Base-by-base conservation (phyloP, 2,888 invertebrate genomes). In the Limnephilus auricula region DNA sequence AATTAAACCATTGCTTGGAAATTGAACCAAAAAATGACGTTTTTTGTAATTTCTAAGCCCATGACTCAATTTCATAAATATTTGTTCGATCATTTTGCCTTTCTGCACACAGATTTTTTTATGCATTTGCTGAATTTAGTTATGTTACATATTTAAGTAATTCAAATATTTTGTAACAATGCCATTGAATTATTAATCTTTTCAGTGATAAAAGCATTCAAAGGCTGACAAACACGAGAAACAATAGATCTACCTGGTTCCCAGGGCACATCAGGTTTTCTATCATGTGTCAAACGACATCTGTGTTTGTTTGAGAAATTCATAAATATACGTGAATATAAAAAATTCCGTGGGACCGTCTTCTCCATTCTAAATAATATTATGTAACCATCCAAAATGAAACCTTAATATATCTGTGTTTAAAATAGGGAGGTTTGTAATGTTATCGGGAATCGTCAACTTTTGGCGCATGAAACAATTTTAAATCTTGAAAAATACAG, bases 231-330 rank as follows among this genome's bases (percentile, higher is more conserved):
- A 45, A 89, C 12, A 80, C 18, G 31, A 40, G 79, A 13, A 45
- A 80, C 80, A 89, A 89, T 80, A 15, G 18, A 37, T 30, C 86
- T 86, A 86, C 31, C 86, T 45, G 86, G 50, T 90, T 90, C 84
- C 90, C 78, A 90, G 25, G 37, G 86, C 25, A 86, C 34, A 45
- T 65, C 45, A 50, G 86, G 65, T 65, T 50, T 50, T 45, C 31
- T 86, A 65, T 50, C 86, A 86, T 50, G 31, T 65, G 86, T 45
- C 86, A 50, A 65, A 45, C 31, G 31, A 86, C 86, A 86, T 86
- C 86, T 86, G 86, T 86, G 86, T 86, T 86, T 86, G 50, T 86
- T 86, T 65, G 40, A 86, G 40, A 86, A 86, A 86, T 86, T 86
- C 86, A 65, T 32, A 82, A 82, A 82, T 86, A 31, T 65, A 65